A percentile compares a stretch with the other conserved stretches of the same genome.
phyloP scores from a whole-genome alignment of 2,113 vertebrate genomes.

The Perca schrenkii region DNA sequence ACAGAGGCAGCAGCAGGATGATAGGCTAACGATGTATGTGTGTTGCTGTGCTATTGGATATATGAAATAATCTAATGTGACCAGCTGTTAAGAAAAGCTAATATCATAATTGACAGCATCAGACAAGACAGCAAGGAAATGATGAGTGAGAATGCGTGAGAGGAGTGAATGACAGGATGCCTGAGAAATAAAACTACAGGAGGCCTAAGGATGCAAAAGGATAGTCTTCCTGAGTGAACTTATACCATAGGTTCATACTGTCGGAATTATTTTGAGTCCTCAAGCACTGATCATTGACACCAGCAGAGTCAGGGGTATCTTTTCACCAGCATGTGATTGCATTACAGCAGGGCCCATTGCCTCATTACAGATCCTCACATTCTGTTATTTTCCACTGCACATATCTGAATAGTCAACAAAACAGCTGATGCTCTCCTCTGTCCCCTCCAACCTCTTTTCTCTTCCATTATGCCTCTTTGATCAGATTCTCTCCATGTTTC shows the following conservation, averaged over 20 bases:
- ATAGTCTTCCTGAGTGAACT: no score
- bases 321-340: conserved; percentile 22
- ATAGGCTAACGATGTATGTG: no score
- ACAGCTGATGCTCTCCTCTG: conserved; percentile 34
- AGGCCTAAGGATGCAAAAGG: no score
- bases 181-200: no score
- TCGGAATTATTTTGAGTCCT: neutral
- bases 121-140: no score
- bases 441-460: neutral
- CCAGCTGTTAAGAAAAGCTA: no score
- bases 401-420: conserved; percentile 64
- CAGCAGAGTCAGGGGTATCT: conserved; percentile 6
- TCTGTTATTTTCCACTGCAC: conserved; percentile 48
- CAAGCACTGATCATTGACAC: conserved; percentile 9
- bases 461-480: conserved; percentile 47
- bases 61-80: no score
- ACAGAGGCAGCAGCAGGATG: no score
- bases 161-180: no score
- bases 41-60: no score
- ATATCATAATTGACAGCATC: no score
- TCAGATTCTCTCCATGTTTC: conserved; percentile 46
- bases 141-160: no score
- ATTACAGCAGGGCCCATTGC: conserved; percentile 43
- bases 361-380: conserved; percentile 58
- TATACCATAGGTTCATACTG: neutral